Conservation (phyloP, 2,888 invertebrate species). For the Cremastobaeus sp. region DNA sequence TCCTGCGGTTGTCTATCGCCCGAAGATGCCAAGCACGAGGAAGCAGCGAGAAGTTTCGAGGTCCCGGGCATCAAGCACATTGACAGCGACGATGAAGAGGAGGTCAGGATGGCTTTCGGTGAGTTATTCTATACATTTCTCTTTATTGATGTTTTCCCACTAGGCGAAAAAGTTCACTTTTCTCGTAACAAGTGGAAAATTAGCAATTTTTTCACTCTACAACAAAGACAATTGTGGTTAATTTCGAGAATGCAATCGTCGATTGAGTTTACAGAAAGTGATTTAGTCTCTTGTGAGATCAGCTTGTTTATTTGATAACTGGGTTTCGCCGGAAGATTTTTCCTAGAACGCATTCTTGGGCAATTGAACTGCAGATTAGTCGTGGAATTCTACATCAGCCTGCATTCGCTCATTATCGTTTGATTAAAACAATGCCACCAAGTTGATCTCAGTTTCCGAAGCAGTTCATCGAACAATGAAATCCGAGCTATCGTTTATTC, state of each 20-base stretch:
- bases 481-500: slow-evolving; percentile 4
- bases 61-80: slow-evolving; percentile 85
- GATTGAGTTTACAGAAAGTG: too few relatives aligned
- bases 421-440: slow-evolving; percentile 9
- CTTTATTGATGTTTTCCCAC: background rate
- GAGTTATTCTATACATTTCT: slow-evolving; percentile 55
- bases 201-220: too few relatives aligned
- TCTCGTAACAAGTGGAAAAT: too few relatives aligned
- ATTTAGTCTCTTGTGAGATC: too few relatives aligned
- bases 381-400: too few relatives aligned
- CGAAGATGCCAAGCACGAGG: slow-evolving; percentile 68
- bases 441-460: slow-evolving; percentile 1
- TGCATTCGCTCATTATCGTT: slow-evolving; percentile 3
- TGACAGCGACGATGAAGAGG: slow-evolving; percentile 85
- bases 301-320: too few relatives aligned
- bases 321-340: too few relatives aligned
- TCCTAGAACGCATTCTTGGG: too few relatives aligned
- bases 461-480: slow-evolving; percentile 18
- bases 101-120: slow-evolving; percentile 79
- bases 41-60: slow-evolving; percentile 81
- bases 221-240: too few relatives aligned
- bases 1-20: slow-evolving; percentile 66
- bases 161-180: too few relatives aligned
- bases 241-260: too few relatives aligned
- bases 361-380: too few relatives aligned